Evolutionary conservation across 2,797 vertebrate genomes (phyloP).

Genomic region (Rhinoraja longicauda): DNA sequence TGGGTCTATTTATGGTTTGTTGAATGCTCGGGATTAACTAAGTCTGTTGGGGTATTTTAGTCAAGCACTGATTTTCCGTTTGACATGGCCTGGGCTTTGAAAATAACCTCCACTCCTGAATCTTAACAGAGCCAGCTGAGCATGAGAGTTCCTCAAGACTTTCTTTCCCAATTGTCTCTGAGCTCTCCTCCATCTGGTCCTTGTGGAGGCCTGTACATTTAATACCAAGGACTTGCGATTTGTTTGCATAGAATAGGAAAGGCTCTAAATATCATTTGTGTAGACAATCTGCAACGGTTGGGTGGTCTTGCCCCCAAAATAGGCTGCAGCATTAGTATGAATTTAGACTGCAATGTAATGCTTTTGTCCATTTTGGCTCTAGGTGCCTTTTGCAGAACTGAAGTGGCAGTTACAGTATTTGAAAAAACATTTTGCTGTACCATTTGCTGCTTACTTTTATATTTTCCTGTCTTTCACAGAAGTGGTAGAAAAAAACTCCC

Average conservation of each 20-base stretch:
- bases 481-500: slow-evolving; percentile 82
- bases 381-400: neutral
- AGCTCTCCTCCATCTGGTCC: neutral
- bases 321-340: neutral
- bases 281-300: neutral
- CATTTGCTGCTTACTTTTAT: neutral
- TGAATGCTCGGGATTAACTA: neutral
- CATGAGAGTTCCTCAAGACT: neutral
- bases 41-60: neutral
- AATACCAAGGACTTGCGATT: neutral
- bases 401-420: neutral
- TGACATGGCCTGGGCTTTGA: neutral
- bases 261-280: neutral
- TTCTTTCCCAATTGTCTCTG: neutral
- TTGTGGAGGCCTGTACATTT: too few species aligned
- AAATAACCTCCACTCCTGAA: neutral
- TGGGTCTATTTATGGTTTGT: slow-evolving; percentile 7
- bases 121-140: neutral
- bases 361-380: neutral
- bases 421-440: neutral
- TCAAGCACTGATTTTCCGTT: neutral
- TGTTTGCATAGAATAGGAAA: too few species aligned
- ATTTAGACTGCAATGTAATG: neutral
- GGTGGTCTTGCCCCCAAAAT: neutral
- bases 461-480: slow-evolving; percentile 55